These are phyloP conservation scores for Drosophila rufa DNA, from an alignment of 1,140 invertebrate species.

Conservation along the genomic window DNA sequence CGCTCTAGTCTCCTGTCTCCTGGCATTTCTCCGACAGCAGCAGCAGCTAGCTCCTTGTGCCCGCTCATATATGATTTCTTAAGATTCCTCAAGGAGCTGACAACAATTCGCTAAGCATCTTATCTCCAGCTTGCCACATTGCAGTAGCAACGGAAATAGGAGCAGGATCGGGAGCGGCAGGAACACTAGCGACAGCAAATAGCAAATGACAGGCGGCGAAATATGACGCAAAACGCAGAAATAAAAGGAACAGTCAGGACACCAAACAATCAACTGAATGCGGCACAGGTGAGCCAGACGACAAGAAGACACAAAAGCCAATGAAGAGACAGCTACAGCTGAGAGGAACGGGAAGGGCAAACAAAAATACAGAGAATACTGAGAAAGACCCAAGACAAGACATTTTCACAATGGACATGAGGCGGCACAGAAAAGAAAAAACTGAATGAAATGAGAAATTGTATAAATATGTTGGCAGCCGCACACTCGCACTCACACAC, in stretches of 20 bases:
- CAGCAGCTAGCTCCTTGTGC: slow-evolving; percentile 7
- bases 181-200: slow-evolving; percentile 18
- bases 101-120: slow-evolving; percentile 58
- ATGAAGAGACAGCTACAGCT: slow-evolving; percentile 28
- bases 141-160: slow-evolving; percentile 38
- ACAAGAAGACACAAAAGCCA: slow-evolving; percentile 45
- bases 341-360: background rate
- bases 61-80: slow-evolving; percentile 41
- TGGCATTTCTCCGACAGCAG: slow-evolving; percentile 22
- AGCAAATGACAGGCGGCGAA: slow-evolving; percentile 52
- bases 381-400: slow-evolving; percentile 35
- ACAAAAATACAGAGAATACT: slow-evolving; percentile 7
- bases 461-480: slow-evolving; percentile 76
- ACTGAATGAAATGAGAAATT: slow-evolving; percentile 80
- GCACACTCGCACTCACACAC: slow-evolving; percentile 49
- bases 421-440: slow-evolving; percentile 12
- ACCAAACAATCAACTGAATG: slow-evolving; percentile 49
- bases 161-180: background rate
- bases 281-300: slow-evolving; percentile 48
- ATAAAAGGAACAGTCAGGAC: slow-evolving; percentile 52
- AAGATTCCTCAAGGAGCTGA: slow-evolving; percentile 33
- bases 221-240: slow-evolving; percentile 45
- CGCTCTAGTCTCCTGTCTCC: slow-evolving; percentile 1
- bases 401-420: slow-evolving; percentile 47
- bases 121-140: slow-evolving; percentile 70